phyloP scores from a whole-genome alignment of 2,888 invertebrate species.

The Phytoseiulus persimilis region DNA sequence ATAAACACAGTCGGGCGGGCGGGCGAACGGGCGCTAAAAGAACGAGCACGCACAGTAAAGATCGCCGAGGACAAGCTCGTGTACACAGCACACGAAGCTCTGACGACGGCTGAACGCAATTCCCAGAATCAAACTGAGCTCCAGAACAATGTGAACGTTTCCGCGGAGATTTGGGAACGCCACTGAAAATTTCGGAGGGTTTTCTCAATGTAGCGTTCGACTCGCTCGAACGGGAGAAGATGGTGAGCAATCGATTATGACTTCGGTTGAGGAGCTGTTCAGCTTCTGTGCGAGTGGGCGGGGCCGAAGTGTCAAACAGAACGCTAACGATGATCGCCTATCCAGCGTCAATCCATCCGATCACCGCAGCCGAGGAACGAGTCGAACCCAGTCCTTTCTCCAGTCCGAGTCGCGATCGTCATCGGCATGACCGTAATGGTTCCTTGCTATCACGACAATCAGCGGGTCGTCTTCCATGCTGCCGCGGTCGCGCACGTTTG shows the following conservation, averaged over 20 bases:
- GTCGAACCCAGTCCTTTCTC: neutral
- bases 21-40: neutral
- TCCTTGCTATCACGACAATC: neutral
- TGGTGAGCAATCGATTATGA: neutral
- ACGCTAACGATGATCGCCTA: neutral
- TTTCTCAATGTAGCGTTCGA: neutral
- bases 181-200: no score
- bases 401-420: neutral
- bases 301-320: neutral
- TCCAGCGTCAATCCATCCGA: neutral
- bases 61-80: neutral
- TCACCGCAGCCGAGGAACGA: neutral
- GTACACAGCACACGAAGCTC: neutral
- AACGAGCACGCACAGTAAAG: neutral
- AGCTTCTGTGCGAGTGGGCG: neutral
- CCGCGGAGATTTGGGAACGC: no score
- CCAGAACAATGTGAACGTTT: no score
- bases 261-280: neutral
- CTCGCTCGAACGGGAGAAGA: neutral
- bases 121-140: neutral
- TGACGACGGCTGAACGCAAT: neutral
- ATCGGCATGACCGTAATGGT: neutral
- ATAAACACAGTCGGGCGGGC: neutral
- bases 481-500: neutral
- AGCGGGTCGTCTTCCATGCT: neutral